Evolutionary conservation across 1,140 invertebrate genomes (phyloP).

Genomic region (Metopolophium dirhodum): DNA sequence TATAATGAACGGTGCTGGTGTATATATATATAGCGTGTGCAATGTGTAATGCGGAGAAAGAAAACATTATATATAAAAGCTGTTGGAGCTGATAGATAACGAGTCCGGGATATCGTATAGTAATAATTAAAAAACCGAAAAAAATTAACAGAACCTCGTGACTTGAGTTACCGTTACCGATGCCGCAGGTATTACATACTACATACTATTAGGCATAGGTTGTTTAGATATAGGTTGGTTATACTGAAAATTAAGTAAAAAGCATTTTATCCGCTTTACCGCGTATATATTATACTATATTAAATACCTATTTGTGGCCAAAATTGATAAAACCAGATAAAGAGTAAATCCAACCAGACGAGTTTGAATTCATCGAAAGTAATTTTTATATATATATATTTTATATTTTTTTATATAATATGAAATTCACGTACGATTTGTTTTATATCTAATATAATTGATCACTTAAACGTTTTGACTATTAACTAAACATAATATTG

Average conservation of each 20-base stretch:
- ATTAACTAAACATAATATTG: neutral
- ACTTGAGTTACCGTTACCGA: too few species aligned
- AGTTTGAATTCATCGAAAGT: neutral
- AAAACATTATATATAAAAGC: neutral
- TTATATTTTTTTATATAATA: too few species aligned
- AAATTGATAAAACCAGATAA: neutral
- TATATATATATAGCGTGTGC: neutral
- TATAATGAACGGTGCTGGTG: neutral
- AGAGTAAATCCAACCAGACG: neutral
- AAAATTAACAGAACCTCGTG: neutral
- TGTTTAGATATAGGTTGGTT: neutral
- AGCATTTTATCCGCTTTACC: too few species aligned
- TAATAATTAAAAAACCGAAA: conserved; percentile 15
- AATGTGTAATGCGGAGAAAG: neutral
- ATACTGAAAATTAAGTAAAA: neutral
- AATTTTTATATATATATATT: too few species aligned
- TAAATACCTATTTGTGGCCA: neutral
- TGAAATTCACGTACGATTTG: too few species aligned
- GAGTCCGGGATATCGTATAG: neutral
- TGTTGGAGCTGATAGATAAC: conserved; percentile 1
- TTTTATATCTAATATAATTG: too few species aligned
- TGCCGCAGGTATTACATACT: too few species aligned
- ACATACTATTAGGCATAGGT: too few species aligned
- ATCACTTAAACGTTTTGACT: too few species aligned
- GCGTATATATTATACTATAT: too few species aligned